A percentile compares a stretch with the other conserved stretches of the same genome.
Evolutionary conservation across 2,888 invertebrate species (phyloP).

Genomic region (Hedychridium roseum): DNA sequence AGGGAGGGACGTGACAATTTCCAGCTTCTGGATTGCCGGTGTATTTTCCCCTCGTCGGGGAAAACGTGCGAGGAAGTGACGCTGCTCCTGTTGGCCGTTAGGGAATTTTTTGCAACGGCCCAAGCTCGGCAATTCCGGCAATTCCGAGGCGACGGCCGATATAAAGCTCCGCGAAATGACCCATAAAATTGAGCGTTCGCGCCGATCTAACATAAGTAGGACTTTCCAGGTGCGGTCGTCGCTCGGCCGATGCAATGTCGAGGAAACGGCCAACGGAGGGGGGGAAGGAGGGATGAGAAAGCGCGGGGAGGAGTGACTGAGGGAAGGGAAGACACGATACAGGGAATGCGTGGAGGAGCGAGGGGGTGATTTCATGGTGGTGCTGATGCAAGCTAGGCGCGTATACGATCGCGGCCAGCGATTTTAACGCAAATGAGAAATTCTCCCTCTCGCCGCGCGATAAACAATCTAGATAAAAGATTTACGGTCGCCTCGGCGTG

Average conservation of each 20-base stretch:
- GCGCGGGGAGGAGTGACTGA: background rate
- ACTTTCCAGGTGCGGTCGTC: conserved; percentile 24
- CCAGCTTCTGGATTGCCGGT: too few relatives aligned
- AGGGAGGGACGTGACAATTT: too few relatives aligned
- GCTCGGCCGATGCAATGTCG: conserved; percentile 4
- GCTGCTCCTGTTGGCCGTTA: background rate
- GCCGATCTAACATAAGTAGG: conserved; percentile 25
- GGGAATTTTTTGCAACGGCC: conserved; percentile 4
- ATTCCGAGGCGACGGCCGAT: background rate
- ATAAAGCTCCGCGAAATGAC: conserved; percentile 32
- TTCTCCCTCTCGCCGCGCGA: conserved; percentile 32
- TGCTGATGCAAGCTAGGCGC: too few relatives aligned
- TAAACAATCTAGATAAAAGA: conserved; percentile 51
- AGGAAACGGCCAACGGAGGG: background rate
- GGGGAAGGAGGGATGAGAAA: background rate
- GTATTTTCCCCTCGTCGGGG: too few relatives aligned
- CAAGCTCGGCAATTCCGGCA: conserved; percentile 10
- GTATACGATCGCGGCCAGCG: conserved; percentile 21
- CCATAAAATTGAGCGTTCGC: conserved; percentile 40
- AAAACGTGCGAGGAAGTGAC: too few relatives aligned
- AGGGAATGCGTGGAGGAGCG: conserved; percentile 9
- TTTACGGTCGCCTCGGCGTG: conserved; percentile 42
- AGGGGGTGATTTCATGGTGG: too few relatives aligned
- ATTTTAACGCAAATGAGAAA: conserved; percentile 53
- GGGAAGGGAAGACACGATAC: background rate